Base-by-base conservation (phyloP, 2,113 vertebrate species). In the Perccottus glenii region DNA sequence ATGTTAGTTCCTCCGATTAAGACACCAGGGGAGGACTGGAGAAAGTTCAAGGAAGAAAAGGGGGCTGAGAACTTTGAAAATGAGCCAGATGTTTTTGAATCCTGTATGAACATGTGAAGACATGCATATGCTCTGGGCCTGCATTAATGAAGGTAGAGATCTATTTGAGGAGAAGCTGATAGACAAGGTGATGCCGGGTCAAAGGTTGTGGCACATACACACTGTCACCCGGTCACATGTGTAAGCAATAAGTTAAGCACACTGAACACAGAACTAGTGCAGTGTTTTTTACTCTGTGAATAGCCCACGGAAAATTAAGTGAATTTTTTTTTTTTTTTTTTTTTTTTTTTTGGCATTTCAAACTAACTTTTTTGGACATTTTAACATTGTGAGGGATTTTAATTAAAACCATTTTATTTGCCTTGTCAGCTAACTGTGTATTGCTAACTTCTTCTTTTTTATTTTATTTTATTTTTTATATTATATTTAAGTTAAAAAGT, bases 61-160 rank as follows among this genome's bases (percentile, higher is more conserved):
- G 73, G 51, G 59, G 78, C 40, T 46, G 27, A 52, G 57, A 80
- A 77, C 42, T 62, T 79, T 70, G 61, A 83, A 69, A 77, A 83
- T 75, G 80, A 83, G 42, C 70, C 87, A 86, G 82, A 87, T 88
- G 85, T 89, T 55, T 12, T 80, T 75, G 78, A 45, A 5, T 68
- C 78, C 66, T 66, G 35, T 67, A 53, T 51, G 33, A 71, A 84
- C 73, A 75, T 73, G 77, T 85, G 76, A 64, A 84, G 83, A 77
- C 64, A 57, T 73, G 64, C 45, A 46, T 48, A 45, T 32, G 85
- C 76, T 81, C 82, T 90, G 89, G 79, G 76, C 70, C 73, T 91
- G 89, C 88, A 89, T 92, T 89, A 91, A 92, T 90, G 84, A 87
- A 81, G 78, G 78, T 64, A 16, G 66, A 84, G 73, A 77, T 81